Percentiles rank a stretch among this genome's conserved stretches.
These are phyloP conservation scores for Parasteatoda tepidariorum DNA, from an alignment of 1,140 invertebrate species.

Conservation along the genomic window DNA sequence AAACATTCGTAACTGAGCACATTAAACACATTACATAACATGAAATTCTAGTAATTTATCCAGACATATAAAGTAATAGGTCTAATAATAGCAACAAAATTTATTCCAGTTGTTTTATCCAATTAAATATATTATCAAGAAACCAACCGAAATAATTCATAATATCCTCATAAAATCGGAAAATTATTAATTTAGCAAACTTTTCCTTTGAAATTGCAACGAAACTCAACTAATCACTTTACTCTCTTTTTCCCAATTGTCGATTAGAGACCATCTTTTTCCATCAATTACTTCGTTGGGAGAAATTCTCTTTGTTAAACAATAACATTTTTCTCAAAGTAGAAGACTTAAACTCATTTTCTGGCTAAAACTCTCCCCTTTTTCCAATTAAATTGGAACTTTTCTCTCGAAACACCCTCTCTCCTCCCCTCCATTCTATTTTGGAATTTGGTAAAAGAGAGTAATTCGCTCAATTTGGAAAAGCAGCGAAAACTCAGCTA, in stretches of 20 bases:
- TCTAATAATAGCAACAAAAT: too few relatives aligned
- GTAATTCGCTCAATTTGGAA: background rate
- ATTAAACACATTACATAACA: too few relatives aligned
- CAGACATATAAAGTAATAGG: too few relatives aligned
- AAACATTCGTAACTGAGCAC: too few relatives aligned
- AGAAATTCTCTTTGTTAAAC: background rate
- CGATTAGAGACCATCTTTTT: background rate
- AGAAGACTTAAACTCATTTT: background rate
- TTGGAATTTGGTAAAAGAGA: background rate
- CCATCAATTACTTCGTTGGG: background rate
- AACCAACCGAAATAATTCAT: too few relatives aligned
- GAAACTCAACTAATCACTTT: background rate
- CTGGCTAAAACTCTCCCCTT: background rate
- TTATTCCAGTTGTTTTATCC: too few relatives aligned
- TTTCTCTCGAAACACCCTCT: background rate
- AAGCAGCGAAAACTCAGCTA: constrained; percentile 10
- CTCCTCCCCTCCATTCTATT: background rate
- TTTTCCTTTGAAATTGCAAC: background rate
- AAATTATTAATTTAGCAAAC: background rate
- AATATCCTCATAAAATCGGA: background rate
- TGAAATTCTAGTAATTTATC: too few relatives aligned
- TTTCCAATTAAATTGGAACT: background rate
- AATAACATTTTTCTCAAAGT: background rate
- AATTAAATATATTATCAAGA: too few relatives aligned
- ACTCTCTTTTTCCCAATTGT: background rate